phyloP scores from a whole-genome alignment of 2,113 vertebrate genomes.

The Gadus macrocephalus region DNA sequence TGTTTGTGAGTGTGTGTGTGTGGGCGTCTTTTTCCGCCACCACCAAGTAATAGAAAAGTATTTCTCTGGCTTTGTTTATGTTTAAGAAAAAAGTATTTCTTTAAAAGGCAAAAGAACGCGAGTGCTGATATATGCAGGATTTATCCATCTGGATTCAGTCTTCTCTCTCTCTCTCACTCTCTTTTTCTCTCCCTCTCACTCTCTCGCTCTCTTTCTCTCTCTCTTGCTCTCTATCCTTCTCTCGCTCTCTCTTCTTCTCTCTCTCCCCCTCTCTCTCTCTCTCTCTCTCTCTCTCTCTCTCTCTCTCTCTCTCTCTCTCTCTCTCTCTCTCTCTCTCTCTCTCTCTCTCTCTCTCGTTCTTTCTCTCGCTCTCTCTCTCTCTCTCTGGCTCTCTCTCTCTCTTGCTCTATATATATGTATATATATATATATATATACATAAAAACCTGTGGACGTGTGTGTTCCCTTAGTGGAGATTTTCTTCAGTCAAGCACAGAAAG shows the following conservation, averaged over 20 bases:
- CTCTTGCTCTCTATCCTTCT: background rate
- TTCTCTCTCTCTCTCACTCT: conserved; percentile 16
- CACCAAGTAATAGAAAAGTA: background rate
- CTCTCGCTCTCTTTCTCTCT: conserved; percentile 2
- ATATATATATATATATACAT: background rate
- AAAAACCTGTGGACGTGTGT: too few relatives aligned
- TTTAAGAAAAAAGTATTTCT: conserved; percentile 1
- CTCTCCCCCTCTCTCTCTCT: conserved; percentile 16
- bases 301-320: background rate
- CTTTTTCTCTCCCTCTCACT: background rate
- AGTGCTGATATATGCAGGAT: background rate
- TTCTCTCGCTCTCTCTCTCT: background rate
- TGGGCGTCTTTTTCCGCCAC: conserved; percentile 3
- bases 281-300: background rate
- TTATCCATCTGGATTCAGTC: background rate
- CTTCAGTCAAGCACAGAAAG: too few relatives aligned
- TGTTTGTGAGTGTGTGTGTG: background rate
- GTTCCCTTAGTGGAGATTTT: too few relatives aligned
- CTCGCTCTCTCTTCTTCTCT: background rate
- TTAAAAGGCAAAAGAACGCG: conserved; percentile 5
- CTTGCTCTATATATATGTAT: background rate
- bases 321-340: conserved; percentile 5
- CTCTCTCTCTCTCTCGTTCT: background rate
- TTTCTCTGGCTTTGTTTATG: background rate
- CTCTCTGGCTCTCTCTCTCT: background rate